Base-by-base conservation (phyloP, 2,113 vertebrate genomes). In the Ailuropoda melanoleuca region DNA sequence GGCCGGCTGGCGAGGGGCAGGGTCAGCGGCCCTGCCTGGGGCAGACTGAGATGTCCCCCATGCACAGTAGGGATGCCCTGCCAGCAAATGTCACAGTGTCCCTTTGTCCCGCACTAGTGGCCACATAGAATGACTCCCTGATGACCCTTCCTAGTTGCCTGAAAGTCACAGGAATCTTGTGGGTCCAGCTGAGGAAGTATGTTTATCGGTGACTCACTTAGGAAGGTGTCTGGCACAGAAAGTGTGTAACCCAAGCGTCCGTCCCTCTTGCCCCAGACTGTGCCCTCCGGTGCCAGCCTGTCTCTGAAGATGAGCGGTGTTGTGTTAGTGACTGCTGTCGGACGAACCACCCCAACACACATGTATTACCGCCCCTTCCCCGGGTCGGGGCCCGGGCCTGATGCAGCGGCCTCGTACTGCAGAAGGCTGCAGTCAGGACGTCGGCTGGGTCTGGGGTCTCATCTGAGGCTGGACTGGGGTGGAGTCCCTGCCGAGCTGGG, bases 131-230 rank as follows among this genome's bases (percentile, higher is more conserved):
- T 55, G 26, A 17, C 84, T 86, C 18, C 64, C 53, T 14, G 12
- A 10, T 4, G 68, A 39, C 1, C 18, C 37, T 56, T 37, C 13
- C 53, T 31, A 6, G 3, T 9, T 39, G 6, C 74, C 60, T 12
- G 46, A 17, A 29, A 19, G 8, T 18, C 21, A 0, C 0, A 17
- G 81, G 6, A 4, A 6, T 37, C 68, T 3, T 2, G 0, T 0
- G 9, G 43, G 58, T 8, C 7, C 19, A 17, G 19, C 1, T 8
- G 39, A 43, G 48, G 64, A 39, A 21, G 48, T 26, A 7, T 0
- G 17, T 26, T 11, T 1, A 0, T 62, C 31, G 8, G 58, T 46
- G 23, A 39, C 14, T 19, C 19, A 7, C 46, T 10, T 14, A 18
- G 55, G 29, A 31, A 1, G 0, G 24, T 4, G 26, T 0, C 2